A percentile compares a stretch with the other conserved stretches of the same genome.
These are phyloP conservation scores for Python bivittatus DNA, from an alignment of 2,113 vertebrate genomes.

Conservation along the genomic window DNA sequence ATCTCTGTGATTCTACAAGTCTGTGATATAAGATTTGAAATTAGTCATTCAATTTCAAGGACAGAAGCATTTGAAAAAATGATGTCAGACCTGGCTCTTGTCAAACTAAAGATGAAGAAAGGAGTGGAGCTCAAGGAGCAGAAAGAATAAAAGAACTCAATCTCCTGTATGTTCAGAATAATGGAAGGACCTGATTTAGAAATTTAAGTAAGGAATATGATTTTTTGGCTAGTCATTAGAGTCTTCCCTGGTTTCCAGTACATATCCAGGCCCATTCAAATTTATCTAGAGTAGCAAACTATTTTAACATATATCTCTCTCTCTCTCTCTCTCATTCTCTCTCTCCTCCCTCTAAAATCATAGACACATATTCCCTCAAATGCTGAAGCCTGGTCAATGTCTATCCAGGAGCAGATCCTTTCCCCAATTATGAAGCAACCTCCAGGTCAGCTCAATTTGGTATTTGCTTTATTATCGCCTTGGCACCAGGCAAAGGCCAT, in stretches of 20 bases:
- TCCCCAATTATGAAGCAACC: background rate
- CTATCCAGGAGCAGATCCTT: background rate
- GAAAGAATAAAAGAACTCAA: background rate
- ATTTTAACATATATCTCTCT: no score
- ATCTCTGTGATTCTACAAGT: background rate
- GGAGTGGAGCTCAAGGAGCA: background rate
- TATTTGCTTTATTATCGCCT: background rate
- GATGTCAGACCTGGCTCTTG: background rate
- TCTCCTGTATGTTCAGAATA: background rate
- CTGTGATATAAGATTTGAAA: background rate
- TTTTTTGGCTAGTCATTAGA: background rate
- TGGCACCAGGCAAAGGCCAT: background rate
- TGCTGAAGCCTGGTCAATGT: background rate
- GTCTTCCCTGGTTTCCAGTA: background rate
- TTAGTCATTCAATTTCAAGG: background rate
- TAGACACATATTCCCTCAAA: background rate
- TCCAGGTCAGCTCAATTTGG: background rate
- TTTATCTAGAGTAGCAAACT: no score
- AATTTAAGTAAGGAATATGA: background rate
- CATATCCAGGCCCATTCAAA: no score
- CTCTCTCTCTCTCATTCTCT: background rate
- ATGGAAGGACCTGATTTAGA: background rate
- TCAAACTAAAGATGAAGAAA: background rate
- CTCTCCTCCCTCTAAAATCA: background rate
- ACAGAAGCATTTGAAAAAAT: background rate